These are phyloP conservation scores for Ptychodera flava DNA, from an alignment of 35 echinoderm and acorn worm species.

Conservation along the genomic window DNA sequence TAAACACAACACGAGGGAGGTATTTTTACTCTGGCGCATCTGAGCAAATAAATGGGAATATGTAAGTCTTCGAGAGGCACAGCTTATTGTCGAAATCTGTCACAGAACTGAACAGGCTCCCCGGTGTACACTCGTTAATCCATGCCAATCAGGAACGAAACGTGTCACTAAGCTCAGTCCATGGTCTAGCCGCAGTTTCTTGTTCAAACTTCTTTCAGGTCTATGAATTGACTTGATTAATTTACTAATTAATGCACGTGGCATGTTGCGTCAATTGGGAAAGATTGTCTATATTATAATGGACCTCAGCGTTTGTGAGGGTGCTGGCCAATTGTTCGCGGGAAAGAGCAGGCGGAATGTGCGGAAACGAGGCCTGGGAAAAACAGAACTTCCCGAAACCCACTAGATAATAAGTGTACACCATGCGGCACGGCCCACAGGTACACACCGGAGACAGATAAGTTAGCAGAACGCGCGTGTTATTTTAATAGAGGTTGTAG, in stretches of 20 bases:
- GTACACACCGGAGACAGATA: too few species aligned
- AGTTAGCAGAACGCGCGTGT: too few species aligned
- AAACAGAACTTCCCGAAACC: not conserved
- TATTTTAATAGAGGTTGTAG: too few species aligned
- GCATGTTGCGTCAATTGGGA: too few species aligned
- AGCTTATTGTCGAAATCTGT: not conserved
- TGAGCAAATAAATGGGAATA: too few species aligned
- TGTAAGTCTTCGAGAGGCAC: too few species aligned
- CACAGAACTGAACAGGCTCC: not conserved
- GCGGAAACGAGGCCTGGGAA: not conserved
- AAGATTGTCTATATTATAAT: not conserved
- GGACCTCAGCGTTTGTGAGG: not conserved
- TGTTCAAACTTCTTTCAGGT: not conserved
- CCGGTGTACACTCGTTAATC: not conserved
- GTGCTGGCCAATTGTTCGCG: not conserved
- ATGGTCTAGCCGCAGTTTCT: not conserved
- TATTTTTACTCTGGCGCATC: too few species aligned
- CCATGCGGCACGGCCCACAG: too few species aligned
- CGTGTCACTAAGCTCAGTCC: not conserved
- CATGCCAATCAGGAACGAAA: not conserved
- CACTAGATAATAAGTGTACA: not conserved
- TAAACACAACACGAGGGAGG: too few species aligned
- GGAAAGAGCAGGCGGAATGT: not conserved
- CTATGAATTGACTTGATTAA: not conserved
- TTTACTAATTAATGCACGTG: slow-evolving; percentile 1